Evolutionary conservation across 2,113 vertebrate species (phyloP), one percentile per base, ranked within the genome.

Genomic region (Pheucticus melanocephalus): DNA sequence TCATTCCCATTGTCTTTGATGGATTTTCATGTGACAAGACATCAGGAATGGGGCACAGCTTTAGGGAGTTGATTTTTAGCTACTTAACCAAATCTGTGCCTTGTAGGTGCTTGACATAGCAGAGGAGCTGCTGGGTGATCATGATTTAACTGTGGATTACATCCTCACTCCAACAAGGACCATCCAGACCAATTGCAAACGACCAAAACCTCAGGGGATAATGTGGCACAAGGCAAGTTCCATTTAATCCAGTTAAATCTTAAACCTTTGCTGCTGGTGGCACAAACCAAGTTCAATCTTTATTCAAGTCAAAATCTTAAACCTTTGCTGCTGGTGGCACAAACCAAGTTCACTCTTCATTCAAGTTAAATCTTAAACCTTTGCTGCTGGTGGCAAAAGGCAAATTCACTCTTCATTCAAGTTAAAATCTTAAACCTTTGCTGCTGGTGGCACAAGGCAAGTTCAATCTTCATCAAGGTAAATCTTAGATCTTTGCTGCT

Each of bases 141-240:
- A 99, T 14, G 99, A 99, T 95, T 98, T 99, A 94, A 99, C 98
- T 3, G 99, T 99, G 66, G 99, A 99, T 97, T 99, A 98, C 81
- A 99, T 99, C 83, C 98, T 99, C 59, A 99, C 99, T 12, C 99
- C 99, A 6, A 99, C 98, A 18, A 98, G 98, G 95, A 97, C 98
- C 37, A 98, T 99, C 77, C 79, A 97, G 85, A 99, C 99, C 1
- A 61, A 98, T 1, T 99, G 99, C 85, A 86, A 70, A 80, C 85
- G 96, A 22, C 98, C 98, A 0, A 99, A 98, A 77, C 99, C 99
- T 54, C 76, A 68, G 9, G 99, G 98, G 50, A 98, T 99, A 92
- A 94, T 98, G 18, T 99, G 99, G 99, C 97, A 97, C 28, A 99
- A 99, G 99, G 99, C 99, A 97, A 94, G 96, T 96, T 53, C 6